Base-by-base conservation (phyloP, 1,140 invertebrate species). In the Temnothorax curvispinosus region DNA sequence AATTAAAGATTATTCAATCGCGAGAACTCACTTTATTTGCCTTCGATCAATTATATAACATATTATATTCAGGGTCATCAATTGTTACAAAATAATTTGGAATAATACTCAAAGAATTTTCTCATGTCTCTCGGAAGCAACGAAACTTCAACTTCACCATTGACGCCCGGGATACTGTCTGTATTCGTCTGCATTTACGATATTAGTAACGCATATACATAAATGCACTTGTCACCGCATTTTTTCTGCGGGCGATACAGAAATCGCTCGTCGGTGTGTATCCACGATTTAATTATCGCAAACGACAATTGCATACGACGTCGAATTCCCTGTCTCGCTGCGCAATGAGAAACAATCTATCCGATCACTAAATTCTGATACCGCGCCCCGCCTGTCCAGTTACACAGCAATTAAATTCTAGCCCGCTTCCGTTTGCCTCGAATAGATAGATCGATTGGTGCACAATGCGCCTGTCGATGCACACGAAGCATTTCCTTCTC, bases 281-380 rank as follows among this genome's bases (percentile, higher is more conserved):
- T 89, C 74, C 60, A 58, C 78, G 87, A 90, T 90, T 90, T 90
- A 89, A 90, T 90, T 90, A 90, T 67, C 64, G 60, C 67, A 86
- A 27, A 89, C 62, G 74, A 78, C 89, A 90, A 89, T 89, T 89
- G 82, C 88, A 65, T 87, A 89, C 78, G 78, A 89, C 67, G 58
- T 74, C 65, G 74, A 75, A 62, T 35, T 54, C 72, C 84, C 52
- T 85, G 86, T 87, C 85, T 90, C 87, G 41, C 21, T 50, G 44
- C 62, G 72, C 58, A 87, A 89, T 85, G 78, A 89, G 88, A 81
- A 89, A 78, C 78, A 78, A 89, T 90, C 85, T 85, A 87, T 89
- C 88, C 74, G 85, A 90, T 82, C 52, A 27, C 54, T 87, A 85
- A 90, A 90, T 90, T 90, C 85, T 90, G 85, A 87, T 87, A 38